Base-by-base conservation (phyloP, 2,888 invertebrate species). In the Exephanes ischioxanthus region DNA sequence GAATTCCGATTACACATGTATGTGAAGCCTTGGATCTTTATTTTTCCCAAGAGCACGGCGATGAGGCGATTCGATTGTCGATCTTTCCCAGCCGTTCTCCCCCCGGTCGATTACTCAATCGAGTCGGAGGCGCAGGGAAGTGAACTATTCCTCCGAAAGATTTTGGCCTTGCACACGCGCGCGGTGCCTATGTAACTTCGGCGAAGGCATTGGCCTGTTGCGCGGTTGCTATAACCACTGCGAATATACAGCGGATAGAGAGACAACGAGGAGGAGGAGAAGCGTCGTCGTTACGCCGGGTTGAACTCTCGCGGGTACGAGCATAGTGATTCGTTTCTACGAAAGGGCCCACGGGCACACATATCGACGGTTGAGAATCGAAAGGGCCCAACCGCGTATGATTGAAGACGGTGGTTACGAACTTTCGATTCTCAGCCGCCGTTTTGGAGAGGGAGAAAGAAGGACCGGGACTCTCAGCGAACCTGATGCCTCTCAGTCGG, bases 81-180 rank as follows among this genome's bases (percentile, higher is more conserved):
- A 53, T 58, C 30, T 61, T 53, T 75, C n/a, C 9, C 53, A 71
- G 48, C 66, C 33, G 61, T 26, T 58, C 3, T 22, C 22, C 26
- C 26, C 22, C 9, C 26, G 58, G 58, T 26, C 87, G 88, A 88
- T 90, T 89, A 89, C 87, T 89, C 80, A 89, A 90, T 90, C 89
- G 87, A 84, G 87, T 87, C 86, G 83, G 81, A 67, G 73, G 68
- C 16, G 48, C 73, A 85, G 87, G 86, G 86, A 88, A 89, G 85
- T 87, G 87, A 87, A 90, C 89, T 85, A 87, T 86, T 85, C 80
- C 77, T 80, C 80, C 79, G 80, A 85, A 78, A 85, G 72, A 85
- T 82, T 86, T 81, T 90, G 90, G 86, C 92, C 90, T 91, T 92
- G 90, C 92, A 92, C 89, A 90, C 87, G 89, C 88, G 80, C 86